Evolutionary conservation across 2,888 invertebrate genomes (phyloP).

Genomic region (Agrotis ipsilon): DNA sequence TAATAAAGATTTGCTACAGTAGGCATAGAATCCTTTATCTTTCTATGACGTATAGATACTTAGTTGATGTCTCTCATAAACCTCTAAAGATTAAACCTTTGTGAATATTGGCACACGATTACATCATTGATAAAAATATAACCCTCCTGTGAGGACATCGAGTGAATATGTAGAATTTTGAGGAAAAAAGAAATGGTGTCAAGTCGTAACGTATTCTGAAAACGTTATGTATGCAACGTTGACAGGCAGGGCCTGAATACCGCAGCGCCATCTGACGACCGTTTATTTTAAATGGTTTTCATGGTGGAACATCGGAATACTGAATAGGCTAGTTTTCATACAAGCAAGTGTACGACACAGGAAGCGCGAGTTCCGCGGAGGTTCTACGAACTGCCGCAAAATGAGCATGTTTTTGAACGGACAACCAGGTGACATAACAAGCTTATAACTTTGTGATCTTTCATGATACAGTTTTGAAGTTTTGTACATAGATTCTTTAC

Average conservation of each 20-base stretch:
- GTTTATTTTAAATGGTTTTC: conserved; percentile 9
- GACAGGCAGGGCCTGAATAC: conserved; percentile 5
- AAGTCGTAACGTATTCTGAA: background rate
- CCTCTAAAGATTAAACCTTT: conserved; percentile 1
- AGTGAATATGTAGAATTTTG: conserved; percentile 2
- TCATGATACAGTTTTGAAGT: no score
- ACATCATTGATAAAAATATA: background rate
- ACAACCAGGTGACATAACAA: no score
- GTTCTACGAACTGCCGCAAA: no score
- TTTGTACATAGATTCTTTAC: no score
- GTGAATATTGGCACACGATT: background rate
- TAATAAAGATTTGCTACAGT: no score
- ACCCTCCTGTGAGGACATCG: background rate
- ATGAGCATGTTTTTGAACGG: no score
- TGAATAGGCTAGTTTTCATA: background rate
- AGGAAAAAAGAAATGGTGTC: background rate
- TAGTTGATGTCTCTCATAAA: background rate
- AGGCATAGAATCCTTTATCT: no score
- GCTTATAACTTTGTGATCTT: no score
- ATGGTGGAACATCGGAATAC: background rate
- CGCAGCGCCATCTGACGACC: conserved; percentile 2
- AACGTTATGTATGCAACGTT: conserved; percentile 10
- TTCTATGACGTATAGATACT: background rate
- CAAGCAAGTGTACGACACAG: background rate
- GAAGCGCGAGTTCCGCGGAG: no score